These are phyloP conservation scores for Lepidurus packardi DNA, from an alignment of 1,140 invertebrate species.

Conservation along the genomic window DNA sequence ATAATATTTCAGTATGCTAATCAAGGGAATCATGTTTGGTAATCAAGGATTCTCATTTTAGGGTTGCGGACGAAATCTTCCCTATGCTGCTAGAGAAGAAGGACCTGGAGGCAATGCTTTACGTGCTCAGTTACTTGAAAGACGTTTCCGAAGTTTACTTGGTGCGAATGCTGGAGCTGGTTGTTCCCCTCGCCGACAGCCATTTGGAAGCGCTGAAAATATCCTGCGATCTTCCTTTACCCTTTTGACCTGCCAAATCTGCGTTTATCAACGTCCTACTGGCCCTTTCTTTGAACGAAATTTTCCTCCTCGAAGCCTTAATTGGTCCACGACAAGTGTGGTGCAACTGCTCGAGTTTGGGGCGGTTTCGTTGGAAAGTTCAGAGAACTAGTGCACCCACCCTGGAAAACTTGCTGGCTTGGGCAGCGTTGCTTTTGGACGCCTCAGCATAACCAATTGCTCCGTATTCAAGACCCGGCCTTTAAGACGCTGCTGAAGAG, in stretches of 20 bases:
- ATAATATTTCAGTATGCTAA: no score
- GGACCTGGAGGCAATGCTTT: neutral
- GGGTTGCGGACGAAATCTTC: constrained; percentile 7
- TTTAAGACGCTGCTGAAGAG: neutral
- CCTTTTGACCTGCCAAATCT: neutral
- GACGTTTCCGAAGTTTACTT: neutral
- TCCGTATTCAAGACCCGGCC: neutral
- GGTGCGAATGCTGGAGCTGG: neutral
- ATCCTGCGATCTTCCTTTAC: neutral
- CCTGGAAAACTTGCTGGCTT: neutral
- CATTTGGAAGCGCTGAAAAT: neutral
- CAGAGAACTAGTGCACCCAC: neutral
- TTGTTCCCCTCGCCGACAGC: neutral
- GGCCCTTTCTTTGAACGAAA: neutral
- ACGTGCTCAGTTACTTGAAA: neutral
- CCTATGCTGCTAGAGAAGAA: neutral
- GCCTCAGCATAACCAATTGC: neutral
- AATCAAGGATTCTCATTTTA: neutral
- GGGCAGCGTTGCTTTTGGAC: neutral
- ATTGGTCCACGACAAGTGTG: neutral
- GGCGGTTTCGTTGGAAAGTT: neutral
- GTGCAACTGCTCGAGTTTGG: neutral
- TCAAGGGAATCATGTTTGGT: neutral
- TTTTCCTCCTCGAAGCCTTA: neutral
- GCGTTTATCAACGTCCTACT: constrained; percentile 1